Evolutionary conservation across 2,797 vertebrate species (phyloP), one percentile per base, ranked within the genome.

Genomic region (Malacoraja senta): DNA sequence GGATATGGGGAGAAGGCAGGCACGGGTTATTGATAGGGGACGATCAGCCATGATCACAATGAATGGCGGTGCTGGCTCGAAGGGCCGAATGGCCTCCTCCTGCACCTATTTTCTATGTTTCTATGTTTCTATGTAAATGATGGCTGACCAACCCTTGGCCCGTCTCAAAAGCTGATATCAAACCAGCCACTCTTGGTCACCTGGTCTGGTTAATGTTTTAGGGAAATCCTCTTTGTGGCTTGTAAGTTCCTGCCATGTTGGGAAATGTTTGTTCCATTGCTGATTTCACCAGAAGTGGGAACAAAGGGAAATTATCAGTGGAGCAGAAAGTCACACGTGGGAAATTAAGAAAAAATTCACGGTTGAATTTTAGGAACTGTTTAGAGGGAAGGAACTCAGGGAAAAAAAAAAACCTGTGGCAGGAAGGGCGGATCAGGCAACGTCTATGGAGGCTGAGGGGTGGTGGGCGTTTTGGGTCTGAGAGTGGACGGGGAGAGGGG

Each of bases 271-370:
- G 24, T 53, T 58, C 26, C 1, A 6, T 1, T 44, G 58, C 3
- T 61, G 1, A 61, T 1, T 24, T 84, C 81, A 84, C 53, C 2
- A 10, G 35, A 53, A 44, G 7, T 58, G 26, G 81, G 53, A 84
- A 26, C n/a, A 53, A 53, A 84, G 81, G 81, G 81, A 84, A 84
- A 84, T n/a, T 84, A n/a, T 84, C 53, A n/a, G 80, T 53, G 38
- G 44, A 8, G 0, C 0, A 10, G 0, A 3, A 61, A 21, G 1
- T 29, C 1, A 24, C 19, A 29, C 15, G 53, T 26, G 81, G 81
- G 53, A 29, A 77, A n/a, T 21, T 21, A 81, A 26, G 53, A 81
- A 83, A 83, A 83, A 29, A 9, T n/a, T 32, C 35, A 1, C 3
- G 26, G 24, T 29, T 84, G 53, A 17, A n/a, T 84, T 61, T n/a